Evolutionary conservation across 2,797 vertebrate species (phyloP).

Genomic region (Etheostoma nigrum): DNA sequence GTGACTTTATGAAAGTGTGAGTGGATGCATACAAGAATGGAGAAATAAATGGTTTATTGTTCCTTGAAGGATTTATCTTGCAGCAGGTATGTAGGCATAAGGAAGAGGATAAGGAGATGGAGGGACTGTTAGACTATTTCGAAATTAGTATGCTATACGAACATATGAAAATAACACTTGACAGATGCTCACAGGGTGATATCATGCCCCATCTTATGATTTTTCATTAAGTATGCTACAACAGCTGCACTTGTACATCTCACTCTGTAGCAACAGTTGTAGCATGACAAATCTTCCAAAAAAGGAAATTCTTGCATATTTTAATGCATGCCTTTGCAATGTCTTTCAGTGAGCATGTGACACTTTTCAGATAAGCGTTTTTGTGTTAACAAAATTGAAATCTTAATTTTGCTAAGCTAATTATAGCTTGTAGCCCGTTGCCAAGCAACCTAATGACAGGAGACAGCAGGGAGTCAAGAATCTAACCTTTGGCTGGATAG

Average conservation of each 20-base stretch:
- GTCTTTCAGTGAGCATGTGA: conserved; percentile 78
- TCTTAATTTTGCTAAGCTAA: conserved; percentile 83
- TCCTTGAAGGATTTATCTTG: conserved; percentile 21
- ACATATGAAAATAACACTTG: conserved; percentile 78
- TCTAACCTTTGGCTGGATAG: conserved; percentile 83
- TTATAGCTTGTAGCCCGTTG: conserved; percentile 84
- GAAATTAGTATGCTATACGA: conserved; percentile 59
- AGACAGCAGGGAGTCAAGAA: conserved; percentile 85
- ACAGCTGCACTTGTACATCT: conserved; percentile 78
- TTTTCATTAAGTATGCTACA: conserved; percentile 76
- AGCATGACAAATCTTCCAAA: conserved; percentile 71
- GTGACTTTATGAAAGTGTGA: conserved; percentile 40
- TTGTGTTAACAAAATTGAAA: conserved; percentile 85
- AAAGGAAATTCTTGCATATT: conserved; percentile 66
- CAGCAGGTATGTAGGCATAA: conserved; percentile 27
- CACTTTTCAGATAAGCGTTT: conserved; percentile 82
- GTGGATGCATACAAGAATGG: conserved; percentile 26
- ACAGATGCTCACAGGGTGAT: conserved; percentile 77
- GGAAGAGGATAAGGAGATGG: conserved; percentile 10
- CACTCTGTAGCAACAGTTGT: conserved; percentile 69
- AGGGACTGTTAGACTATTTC: conserved; percentile 45
- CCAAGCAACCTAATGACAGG: conserved; percentile 86
- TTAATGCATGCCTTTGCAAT: conserved; percentile 73
- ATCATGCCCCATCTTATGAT: conserved; percentile 71
- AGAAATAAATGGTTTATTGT: conserved; percentile 48